A percentile compares a stretch with the other conserved stretches of the same genome.
Evolutionary conservation across 1,140 invertebrate species (phyloP).

Genomic region (Papilio polytes): DNA sequence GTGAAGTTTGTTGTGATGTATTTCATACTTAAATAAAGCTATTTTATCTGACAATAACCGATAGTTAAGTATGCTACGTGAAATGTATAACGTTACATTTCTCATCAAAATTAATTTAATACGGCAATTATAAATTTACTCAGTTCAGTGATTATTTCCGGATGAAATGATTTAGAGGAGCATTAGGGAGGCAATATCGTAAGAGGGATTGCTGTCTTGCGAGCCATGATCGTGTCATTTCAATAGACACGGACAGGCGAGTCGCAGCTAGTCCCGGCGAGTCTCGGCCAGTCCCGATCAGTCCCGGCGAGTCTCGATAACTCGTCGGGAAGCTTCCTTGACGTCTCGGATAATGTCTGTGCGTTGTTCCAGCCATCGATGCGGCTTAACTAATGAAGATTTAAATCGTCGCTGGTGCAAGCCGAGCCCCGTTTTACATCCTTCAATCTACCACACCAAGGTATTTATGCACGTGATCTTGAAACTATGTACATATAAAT

Average conservation of each 20-base stretch:
- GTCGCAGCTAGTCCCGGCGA: constrained; percentile 51
- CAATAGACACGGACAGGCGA: constrained; percentile 55
- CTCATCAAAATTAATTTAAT: not conserved
- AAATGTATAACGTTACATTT: not conserved
- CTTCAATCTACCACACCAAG: constrained; percentile 93
- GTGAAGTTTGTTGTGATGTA: not conserved
- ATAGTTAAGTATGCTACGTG: not conserved
- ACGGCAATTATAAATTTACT: not conserved
- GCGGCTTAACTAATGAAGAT: constrained; percentile 92
- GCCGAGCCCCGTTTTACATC: constrained; percentile 90
- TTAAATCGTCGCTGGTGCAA: constrained; percentile 92
- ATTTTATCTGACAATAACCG: not conserved
- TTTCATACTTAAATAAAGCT: not conserved
- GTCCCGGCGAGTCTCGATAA: constrained; percentile 48
- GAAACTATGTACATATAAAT: not conserved
- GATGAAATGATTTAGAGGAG: constrained; percentile 7
- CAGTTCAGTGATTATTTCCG: constrained; percentile 21
- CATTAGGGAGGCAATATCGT: constrained; percentile 49
- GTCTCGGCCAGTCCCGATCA: constrained; percentile 46
- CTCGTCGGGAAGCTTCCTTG: constrained; percentile 58
- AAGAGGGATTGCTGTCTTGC: constrained; percentile 54
- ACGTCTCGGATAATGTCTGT: constrained; percentile 62
- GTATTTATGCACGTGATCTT: constrained; percentile 67
- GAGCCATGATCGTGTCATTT: constrained; percentile 56
- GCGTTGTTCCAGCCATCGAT: constrained; percentile 88